Conservation (phyloP, 2,113 vertebrate species). For the Sminthopsis crassicaudata region DNA sequence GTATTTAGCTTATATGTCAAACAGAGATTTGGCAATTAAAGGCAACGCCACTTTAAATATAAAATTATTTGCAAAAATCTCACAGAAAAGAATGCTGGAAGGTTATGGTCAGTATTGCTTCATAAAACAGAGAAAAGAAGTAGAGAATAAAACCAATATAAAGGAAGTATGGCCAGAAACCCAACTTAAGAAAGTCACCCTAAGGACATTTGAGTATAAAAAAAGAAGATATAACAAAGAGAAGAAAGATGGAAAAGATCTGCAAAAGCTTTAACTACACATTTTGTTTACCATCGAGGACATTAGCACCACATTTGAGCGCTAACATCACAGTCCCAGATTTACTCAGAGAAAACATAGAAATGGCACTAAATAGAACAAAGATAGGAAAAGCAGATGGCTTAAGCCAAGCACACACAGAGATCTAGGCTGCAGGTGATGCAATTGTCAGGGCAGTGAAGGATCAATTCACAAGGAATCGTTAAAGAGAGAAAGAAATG, state of each 20-base stretch:
- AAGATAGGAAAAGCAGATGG: background rate
- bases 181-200: background rate
- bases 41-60: background rate
- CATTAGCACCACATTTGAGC: background rate
- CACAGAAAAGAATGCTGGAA: background rate
- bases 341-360: background rate
- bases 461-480: background rate
- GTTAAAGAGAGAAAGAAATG: no score
- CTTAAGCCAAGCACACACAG: no score
- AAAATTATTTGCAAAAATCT: background rate
- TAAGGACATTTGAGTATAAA: background rate
- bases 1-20: background rate
- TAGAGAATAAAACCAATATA: background rate
- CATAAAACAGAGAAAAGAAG: background rate
- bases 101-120: background rate
- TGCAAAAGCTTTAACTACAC: background rate
- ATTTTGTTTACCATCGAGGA: background rate
- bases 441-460: background rate
- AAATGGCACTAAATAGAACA: background rate
- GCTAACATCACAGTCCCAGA: background rate
- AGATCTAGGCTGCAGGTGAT: no score
- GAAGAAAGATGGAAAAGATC: background rate
- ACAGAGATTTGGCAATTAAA: background rate
- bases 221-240: background rate
- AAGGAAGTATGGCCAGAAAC: background rate